phyloP scores from a whole-genome alignment of 2,888 invertebrate species.

The Hylaea fasciaria region DNA sequence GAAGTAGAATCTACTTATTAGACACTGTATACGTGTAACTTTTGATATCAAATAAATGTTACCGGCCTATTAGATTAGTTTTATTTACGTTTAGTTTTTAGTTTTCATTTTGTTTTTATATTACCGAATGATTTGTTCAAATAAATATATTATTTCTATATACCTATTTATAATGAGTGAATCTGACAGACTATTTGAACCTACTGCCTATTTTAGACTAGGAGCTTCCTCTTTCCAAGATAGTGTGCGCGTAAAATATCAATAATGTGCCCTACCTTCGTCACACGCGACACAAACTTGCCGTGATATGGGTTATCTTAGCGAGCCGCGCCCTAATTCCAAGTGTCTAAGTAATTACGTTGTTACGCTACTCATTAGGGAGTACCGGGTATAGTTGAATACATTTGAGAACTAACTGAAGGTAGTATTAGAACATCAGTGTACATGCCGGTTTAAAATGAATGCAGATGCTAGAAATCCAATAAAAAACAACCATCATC shows the following conservation, averaged over 20 bases:
- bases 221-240: neutral
- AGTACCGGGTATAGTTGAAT: slow-evolving; percentile 25
- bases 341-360: slow-evolving; percentile 59
- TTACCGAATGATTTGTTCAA: too few relatives aligned
- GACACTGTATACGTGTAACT: too few relatives aligned
- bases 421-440: neutral
- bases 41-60: too few relatives aligned
- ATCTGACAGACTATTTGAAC: too few relatives aligned
- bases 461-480: too few relatives aligned
- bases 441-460: neutral
- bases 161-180: too few relatives aligned
- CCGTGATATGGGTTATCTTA: slow-evolving; percentile 52
- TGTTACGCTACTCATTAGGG: slow-evolving; percentile 31
- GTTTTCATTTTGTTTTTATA: too few relatives aligned
- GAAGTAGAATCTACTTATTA: neutral
- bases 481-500: neutral
- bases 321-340: slow-evolving; percentile 49
- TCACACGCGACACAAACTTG: slow-evolving; percentile 36
- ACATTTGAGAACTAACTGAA: neutral
- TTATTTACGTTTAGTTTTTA: too few relatives aligned
- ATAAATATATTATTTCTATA: too few relatives aligned
- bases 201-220: neutral
- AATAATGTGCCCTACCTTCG: slow-evolving; percentile 33
- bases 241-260: slow-evolving; percentile 28
- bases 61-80: too few relatives aligned